Evolutionary conservation across 2,797 vertebrate species (phyloP).

Genomic region (Galaxias olidus): DNA sequence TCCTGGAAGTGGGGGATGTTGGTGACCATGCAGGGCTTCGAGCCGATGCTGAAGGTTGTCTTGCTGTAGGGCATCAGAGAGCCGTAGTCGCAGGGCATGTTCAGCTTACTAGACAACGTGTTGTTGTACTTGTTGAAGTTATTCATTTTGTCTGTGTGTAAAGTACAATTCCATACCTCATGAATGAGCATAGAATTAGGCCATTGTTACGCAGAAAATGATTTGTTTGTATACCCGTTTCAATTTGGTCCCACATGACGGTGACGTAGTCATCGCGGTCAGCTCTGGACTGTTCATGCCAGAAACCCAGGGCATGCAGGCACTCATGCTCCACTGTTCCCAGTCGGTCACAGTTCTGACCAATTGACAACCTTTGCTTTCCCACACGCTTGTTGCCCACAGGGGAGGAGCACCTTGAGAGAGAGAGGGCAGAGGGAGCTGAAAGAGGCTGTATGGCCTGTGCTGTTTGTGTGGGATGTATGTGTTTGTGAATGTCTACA

Average conservation of each 20-base stretch:
- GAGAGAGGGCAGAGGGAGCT: background rate
- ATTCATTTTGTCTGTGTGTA: constrained; percentile 72
- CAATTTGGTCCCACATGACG: constrained; percentile 84
- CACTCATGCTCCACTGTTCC: constrained; percentile 87
- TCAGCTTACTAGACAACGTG: constrained; percentile 70
- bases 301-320: constrained; percentile 88
- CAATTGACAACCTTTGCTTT: constrained; percentile 83
- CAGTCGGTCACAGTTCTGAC: constrained; percentile 79
- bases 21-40: constrained; percentile 84
- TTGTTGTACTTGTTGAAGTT: constrained; percentile 83
- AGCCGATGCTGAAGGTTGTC: constrained; percentile 77
- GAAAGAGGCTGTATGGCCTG: background rate
- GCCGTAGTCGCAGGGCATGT: constrained; percentile 86
- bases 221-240: constrained; percentile 67
- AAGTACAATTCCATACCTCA: background rate
- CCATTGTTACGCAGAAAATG: background rate
- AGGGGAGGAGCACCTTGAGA: constrained; percentile 83
- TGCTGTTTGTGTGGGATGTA: background rate
- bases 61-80: constrained; percentile 93
- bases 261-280: constrained; percentile 87
- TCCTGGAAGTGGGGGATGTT: constrained; percentile 80
- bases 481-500: constrained; percentile 38
- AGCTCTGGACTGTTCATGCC: constrained; percentile 89
- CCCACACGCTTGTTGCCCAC: constrained; percentile 77
- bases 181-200: no score